Evolutionary conservation across 2,888 invertebrate genomes (phyloP), one percentile per base, ranked within the genome.

Genomic region (Andrena haemorrhoa): DNA sequence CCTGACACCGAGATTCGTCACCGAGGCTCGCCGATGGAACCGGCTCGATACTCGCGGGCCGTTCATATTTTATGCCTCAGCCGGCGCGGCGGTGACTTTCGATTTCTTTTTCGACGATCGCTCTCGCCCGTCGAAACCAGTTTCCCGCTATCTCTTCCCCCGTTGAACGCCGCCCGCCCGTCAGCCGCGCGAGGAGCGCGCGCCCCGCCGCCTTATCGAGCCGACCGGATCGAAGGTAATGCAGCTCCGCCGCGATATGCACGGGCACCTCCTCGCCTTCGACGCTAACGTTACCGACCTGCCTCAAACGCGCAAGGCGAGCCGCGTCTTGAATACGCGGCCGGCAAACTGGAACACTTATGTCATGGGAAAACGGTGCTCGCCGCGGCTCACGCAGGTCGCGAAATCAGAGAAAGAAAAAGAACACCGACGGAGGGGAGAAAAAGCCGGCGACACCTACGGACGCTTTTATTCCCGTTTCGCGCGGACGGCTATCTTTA

Each of bases 271-370:
- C 75, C 82, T 81, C 82, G 82, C 83, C 85, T 84, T 75, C 74
- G 23, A 82, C 63, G 80, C 86, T 88, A 88, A 86, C 89, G 86
- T 90, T 90, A 87, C 92, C 92, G 92, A 92, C 92, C 92, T 92
- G 91, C 91, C 92, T 92, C 91, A 92, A 92, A 87, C 81, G 70
- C 26, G 69, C 73, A 69, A 71, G 73, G 74, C 75, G 61, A 76
- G 64, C 29, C 76, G 66, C 73, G 74, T 80, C 68, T 82, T 83
- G 75, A 75, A 75, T 72, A 77, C 79, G 79, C 74, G 68, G 68
- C 72, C 66, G 71, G 75, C 68, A 75, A 84, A 84, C 79, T 78
- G 75, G 79, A 69, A 68, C 86, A 80, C 79, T 83, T 77, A 68
- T 73, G 72, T 69, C 82, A 72, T 71, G 75, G 41, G 75, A 85